These are phyloP conservation scores for Geodia barretti DNA, from an alignment of 37 sponge, comb jelly and placozoan genomes.

Conservation along the genomic window DNA sequence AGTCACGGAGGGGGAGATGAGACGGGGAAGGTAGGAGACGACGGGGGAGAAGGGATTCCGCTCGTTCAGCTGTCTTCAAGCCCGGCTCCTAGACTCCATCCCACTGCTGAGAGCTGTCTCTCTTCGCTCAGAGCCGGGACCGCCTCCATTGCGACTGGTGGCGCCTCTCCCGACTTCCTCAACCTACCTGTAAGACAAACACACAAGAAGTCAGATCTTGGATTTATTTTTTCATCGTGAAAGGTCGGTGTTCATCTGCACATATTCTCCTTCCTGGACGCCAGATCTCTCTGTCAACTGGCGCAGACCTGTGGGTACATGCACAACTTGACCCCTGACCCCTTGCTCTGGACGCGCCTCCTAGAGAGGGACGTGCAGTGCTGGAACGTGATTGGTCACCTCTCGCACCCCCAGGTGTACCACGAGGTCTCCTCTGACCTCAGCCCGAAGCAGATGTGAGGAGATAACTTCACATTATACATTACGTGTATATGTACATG, in stretches of 20 bases:
- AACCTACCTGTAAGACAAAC: conserved; percentile 5
- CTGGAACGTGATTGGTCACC: conserved; percentile 57
- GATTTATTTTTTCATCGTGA: neutral
- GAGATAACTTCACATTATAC: no score
- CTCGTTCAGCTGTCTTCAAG: neutral
- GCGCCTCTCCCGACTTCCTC: neutral
- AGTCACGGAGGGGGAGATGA: neutral
- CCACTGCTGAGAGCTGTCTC: conserved; percentile 5
- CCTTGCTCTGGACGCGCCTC: conserved; percentile 58
- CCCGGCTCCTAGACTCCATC: conserved; percentile 4
- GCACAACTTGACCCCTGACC: conserved; percentile 26
- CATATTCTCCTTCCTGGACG: conserved; percentile 58
- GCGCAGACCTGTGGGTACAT: conserved; percentile 48
- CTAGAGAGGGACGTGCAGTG: conserved; percentile 33
- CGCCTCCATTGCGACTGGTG: conserved; percentile 7
- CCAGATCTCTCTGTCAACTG: conserved; percentile 40
- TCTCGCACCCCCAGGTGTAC: conserved; percentile 64
- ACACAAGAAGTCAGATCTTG: neutral
- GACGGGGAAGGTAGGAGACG: no score
- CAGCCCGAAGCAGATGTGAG: conserved; percentile 57
- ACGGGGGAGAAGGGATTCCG: neutral
- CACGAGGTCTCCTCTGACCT: conserved; percentile 30
- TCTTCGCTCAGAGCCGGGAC: conserved; percentile 35
- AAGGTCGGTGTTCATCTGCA: conserved; percentile 42
- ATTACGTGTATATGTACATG: no score